Evolutionary conservation across 2,888 invertebrate species (phyloP).

Genomic region (Drosophila mettleri): DNA sequence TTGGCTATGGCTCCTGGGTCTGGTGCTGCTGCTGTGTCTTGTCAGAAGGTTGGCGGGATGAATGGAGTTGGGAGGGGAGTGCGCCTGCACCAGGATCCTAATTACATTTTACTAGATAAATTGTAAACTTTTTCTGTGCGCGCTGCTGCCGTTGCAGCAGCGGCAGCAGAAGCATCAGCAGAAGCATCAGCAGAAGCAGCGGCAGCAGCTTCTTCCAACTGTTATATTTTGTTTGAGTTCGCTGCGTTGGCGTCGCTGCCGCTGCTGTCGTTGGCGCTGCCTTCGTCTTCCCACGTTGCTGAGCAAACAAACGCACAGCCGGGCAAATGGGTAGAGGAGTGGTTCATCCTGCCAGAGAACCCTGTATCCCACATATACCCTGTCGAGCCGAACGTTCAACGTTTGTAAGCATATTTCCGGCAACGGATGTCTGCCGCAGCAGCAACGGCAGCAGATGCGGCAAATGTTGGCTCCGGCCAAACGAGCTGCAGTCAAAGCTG

Average conservation of each 20-base stretch:
- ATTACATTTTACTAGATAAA: slow-evolving; percentile 85
- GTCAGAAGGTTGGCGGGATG: background rate
- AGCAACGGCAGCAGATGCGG: slow-evolving; percentile 25
- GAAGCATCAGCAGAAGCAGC: slow-evolving; percentile 41
- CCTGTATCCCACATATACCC: slow-evolving; percentile 50
- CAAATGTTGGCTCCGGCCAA: slow-evolving; percentile 74
- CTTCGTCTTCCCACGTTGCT: slow-evolving; percentile 55
- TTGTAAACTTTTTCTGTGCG: slow-evolving; percentile 81
- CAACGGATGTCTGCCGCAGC: slow-evolving; percentile 69
- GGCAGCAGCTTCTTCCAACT: slow-evolving; percentile 68
- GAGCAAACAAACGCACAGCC: slow-evolving; percentile 55
- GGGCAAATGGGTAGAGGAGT: slow-evolving; percentile 9
- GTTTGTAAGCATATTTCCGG: slow-evolving; percentile 79
- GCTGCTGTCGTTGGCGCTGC: slow-evolving; percentile 51
- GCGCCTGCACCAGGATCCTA: slow-evolving; percentile 79
- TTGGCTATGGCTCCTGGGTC: background rate
- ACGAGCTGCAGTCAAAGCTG: slow-evolving; percentile 45
- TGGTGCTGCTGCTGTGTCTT: background rate
- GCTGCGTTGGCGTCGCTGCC: slow-evolving; percentile 52
- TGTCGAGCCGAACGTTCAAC: slow-evolving; percentile 57
- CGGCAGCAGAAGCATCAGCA: slow-evolving; percentile 35
- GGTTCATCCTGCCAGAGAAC: slow-evolving; percentile 10
- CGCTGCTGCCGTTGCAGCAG: slow-evolving; percentile 49
- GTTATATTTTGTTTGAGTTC: slow-evolving; percentile 79
- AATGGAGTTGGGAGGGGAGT: background rate